A percentile compares a stretch with the other conserved stretches of the same genome.
Conservation (phyloP, 2,888 invertebrate genomes). For the Schizaphis graminum region DNA sequence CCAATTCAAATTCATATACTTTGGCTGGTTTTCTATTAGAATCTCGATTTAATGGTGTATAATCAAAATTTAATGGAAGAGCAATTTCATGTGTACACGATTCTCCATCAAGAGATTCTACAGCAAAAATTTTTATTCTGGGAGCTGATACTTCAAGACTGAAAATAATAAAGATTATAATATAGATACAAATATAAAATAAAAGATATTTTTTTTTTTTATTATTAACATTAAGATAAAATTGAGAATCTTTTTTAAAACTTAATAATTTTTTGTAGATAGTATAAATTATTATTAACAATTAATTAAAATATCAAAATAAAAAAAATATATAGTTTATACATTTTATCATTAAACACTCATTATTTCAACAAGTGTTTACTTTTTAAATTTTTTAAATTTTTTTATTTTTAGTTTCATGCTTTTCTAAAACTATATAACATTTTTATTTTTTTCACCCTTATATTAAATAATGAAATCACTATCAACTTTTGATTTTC, state of each 20-base stretch:
- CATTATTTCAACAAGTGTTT: too few species aligned
- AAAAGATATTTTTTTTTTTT: background rate
- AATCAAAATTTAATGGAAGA: conserved; percentile 88
- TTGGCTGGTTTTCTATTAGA: conserved; percentile 78
- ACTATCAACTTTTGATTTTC: too few species aligned
- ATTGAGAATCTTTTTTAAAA: background rate
- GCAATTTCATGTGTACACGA: conserved; percentile 98
- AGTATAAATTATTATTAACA: background rate
- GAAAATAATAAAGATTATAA: conserved; percentile 70
- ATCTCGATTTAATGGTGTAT: conserved; percentile 75
- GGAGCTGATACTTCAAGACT: conserved; percentile 49
- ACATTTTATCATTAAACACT: too few species aligned
- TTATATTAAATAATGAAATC: too few species aligned
- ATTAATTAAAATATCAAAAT: background rate
- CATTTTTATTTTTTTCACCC: too few species aligned
- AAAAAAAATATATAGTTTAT: too few species aligned
- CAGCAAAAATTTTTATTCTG: conserved; percentile 61
- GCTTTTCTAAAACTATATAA: too few species aligned
- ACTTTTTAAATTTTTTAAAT: too few species aligned
- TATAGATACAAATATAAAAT: background rate
- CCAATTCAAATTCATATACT: conserved; percentile 93
- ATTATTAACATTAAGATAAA: background rate
- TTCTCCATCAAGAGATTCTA: conserved; percentile 72
- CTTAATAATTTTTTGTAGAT: background rate
- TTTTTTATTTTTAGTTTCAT: too few species aligned